phyloP scores from a whole-genome alignment of 2,113 vertebrate species.

The Pristiophorus japonicus region DNA sequence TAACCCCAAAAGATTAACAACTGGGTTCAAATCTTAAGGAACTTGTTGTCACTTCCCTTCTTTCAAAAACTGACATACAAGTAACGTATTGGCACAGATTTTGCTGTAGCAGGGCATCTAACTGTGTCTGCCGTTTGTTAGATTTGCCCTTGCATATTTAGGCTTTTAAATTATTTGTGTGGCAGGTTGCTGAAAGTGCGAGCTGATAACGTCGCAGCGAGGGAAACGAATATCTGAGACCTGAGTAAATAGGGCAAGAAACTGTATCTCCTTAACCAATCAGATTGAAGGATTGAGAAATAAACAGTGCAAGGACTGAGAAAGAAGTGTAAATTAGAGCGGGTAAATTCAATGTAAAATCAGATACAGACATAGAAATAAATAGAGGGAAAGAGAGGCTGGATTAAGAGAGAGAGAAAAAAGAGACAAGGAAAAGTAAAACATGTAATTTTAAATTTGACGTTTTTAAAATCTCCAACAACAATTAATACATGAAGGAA shows the following conservation, averaged over 20 bases:
- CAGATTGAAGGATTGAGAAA: slow-evolving; percentile 5
- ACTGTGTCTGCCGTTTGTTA: no score
- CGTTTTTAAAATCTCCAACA: no score
- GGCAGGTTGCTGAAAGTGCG: neutral
- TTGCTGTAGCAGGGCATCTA: neutral
- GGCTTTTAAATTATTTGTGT: neutral
- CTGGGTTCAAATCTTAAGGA: neutral
- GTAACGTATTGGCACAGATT: neutral
- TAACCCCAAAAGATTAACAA: no score
- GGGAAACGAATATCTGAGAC: neutral
- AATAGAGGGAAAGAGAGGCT: neutral
- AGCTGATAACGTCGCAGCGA: neutral
- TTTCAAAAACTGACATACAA: neutral
- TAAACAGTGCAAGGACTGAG: neutral
- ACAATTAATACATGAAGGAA: no score
- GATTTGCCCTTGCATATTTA: neutral
- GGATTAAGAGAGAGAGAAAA: neutral
- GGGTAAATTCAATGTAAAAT: neutral
- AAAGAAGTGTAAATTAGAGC: neutral
- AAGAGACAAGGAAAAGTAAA: neutral
- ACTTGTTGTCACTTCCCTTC: neutral
- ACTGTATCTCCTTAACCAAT: neutral
- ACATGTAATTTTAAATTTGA: no score
- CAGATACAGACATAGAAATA: neutral
- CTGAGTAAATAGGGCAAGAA: neutral